These are phyloP conservation scores for Radopholus similis DNA, from an alignment of 1,140 invertebrate genomes.

Conservation along the genomic window DNA sequence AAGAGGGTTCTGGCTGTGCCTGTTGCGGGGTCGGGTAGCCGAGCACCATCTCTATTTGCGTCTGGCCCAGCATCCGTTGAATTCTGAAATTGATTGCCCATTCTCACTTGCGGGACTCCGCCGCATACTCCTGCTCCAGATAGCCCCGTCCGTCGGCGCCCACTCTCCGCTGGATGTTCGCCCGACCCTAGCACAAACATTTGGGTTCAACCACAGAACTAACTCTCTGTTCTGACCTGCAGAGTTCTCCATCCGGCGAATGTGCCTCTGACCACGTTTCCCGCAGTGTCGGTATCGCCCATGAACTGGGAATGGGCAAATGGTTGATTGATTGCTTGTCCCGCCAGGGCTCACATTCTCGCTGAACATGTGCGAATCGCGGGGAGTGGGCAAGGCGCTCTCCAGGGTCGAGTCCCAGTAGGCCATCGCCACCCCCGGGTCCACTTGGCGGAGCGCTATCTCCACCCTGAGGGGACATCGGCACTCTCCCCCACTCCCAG, in stretches of 20 bases:
- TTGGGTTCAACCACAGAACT: not conserved
- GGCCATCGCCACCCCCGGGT: conserved; percentile 59
- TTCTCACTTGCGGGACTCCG: too few species aligned
- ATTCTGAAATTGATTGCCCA: conserved; percentile 2
- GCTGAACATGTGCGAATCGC: conserved; percentile 59
- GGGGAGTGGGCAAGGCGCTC: conserved; percentile 51
- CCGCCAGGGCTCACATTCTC: conserved; percentile 35
- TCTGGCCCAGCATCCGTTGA: conserved; percentile 28
- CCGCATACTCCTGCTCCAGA: conserved; percentile 13
- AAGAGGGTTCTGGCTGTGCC: not conserved
- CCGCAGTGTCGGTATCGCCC: conserved; percentile 53
- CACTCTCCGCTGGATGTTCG: conserved; percentile 20
- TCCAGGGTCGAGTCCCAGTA: conserved; percentile 62
- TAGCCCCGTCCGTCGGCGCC: conserved; percentile 32
- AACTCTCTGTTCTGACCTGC: conserved; percentile 9
- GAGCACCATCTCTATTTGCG: conserved; percentile 37
- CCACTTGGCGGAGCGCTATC: conserved; percentile 26
- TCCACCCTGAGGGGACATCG: conserved; percentile 2
- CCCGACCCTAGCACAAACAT: conserved; percentile 24
- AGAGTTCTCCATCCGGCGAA: conserved; percentile 39
- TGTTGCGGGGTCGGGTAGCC: conserved; percentile 39
- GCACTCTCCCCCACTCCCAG: not conserved
- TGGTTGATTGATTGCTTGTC: not conserved
- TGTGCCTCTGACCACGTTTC: conserved; percentile 35
- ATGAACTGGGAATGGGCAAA: conserved; percentile 35